Base-by-base conservation (phyloP, 1,140 invertebrate species). In the Cecropterus lyciades region DNA sequence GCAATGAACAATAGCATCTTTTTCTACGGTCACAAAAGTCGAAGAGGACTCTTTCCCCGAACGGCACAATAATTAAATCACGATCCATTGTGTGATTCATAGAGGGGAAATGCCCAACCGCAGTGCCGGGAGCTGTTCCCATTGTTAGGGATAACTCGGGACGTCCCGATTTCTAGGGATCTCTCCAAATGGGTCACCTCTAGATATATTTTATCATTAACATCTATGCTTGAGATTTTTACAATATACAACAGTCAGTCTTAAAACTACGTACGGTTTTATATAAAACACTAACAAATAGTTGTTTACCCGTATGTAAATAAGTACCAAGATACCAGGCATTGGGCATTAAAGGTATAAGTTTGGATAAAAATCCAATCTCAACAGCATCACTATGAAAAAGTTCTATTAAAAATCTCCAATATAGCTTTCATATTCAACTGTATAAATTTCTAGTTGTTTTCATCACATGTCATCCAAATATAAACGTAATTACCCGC, bases 61-160 rank as follows among this genome's bases (percentile, higher is more conserved):
- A 65, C 55, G 49, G 48, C 16, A 53, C 56, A 42, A 52, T 69
- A 72, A 72, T 75, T 57, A 69, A 75, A 75, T 72, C 65, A 74
- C 62, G 30, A 60, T 60, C 51, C 46, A 67, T 67, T 67, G 64
- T 67, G 53, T 51, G 52, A 53, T 62, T 67, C 45, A 59, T 46
- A 15, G 40, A 60, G 62, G 70, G 70, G 65, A 67, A 73, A 51
- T 17, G 33, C 70, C 67, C 52, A 40, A 33, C 52, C 30, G 51
- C 24, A 30, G 51, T 27, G 51, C 51, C 30, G 14, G 13, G 53
- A n/a, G 33, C 30, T 16, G 59, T 48, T 42, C 27, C 43, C 43
- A 60, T 60, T 37, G 27, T 17, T 33, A 30, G 27, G 57, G 27
- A 60, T 49, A 60, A 48, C 13, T 60, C 45, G 15, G 57, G 45